Conservation (phyloP, 2,888 invertebrate species). For the Buathra laborator region DNA sequence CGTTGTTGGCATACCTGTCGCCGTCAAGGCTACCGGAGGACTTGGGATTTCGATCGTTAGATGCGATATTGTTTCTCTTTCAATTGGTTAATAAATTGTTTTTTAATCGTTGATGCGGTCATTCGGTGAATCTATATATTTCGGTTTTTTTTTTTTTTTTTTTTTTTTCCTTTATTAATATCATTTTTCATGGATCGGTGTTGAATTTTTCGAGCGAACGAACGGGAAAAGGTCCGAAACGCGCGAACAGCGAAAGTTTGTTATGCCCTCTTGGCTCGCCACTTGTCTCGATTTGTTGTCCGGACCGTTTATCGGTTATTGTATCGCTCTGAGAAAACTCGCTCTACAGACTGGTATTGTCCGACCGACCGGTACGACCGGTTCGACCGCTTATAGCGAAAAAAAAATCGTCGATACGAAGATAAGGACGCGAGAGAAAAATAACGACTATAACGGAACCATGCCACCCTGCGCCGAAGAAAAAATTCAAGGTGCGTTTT, state of each 20-base stretch:
- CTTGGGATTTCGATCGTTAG: constrained; percentile 63
- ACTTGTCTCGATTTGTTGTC: constrained; percentile 81
- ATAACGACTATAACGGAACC: constrained; percentile 85
- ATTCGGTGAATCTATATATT: neutral
- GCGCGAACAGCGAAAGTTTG: constrained; percentile 43
- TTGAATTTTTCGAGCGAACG: neutral
- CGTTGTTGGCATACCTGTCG: constrained; percentile 47
- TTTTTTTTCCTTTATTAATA: neutral
- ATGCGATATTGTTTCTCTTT: neutral
- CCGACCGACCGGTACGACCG: constrained; percentile 64
- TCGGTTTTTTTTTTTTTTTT: neutral
- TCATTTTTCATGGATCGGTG: neutral
- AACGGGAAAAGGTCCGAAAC: neutral
- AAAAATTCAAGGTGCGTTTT: constrained; percentile 85
- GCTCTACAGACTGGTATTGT: constrained; percentile 79
- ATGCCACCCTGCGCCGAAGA: constrained; percentile 88
- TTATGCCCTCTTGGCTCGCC: constrained; percentile 82
- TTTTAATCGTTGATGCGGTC: neutral
- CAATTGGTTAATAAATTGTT: neutral
- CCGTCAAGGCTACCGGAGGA: constrained; percentile 60
- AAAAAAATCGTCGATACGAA: constrained; percentile 86
- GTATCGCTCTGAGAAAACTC: constrained; percentile 79
- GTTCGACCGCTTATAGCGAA: constrained; percentile 47
- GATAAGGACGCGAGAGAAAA: constrained; percentile 74
- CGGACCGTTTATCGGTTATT: constrained; percentile 80